Evolutionary conservation across 2,797 vertebrate species (phyloP).

Genomic region (Sebastes taczanowskii): DNA sequence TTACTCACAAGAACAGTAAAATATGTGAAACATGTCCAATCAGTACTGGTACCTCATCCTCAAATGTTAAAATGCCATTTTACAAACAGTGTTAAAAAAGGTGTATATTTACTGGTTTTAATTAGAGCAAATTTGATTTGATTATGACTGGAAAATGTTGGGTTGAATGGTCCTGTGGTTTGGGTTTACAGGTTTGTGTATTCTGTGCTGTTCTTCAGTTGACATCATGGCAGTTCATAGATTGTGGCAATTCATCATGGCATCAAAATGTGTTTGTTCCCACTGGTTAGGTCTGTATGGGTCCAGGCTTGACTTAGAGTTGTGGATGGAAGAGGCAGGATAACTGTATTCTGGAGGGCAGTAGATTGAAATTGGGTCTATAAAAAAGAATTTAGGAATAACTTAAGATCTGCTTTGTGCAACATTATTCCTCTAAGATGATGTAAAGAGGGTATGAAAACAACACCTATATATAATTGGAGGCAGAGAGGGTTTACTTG

Average conservation of each 20-base stretch:
- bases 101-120: neutral
- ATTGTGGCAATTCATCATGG: constrained; percentile 27
- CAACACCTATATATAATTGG: neutral
- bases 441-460: neutral
- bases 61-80: neutral
- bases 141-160: neutral
- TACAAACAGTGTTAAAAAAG: neutral
- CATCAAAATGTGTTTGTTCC: constrained; percentile 16
- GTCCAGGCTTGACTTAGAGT: constrained; percentile 41
- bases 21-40: neutral
- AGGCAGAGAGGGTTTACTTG: neutral
- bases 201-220: constrained; percentile 41
- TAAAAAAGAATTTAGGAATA: neutral
- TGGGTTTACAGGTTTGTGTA: neutral
- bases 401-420: neutral
- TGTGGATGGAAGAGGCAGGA: neutral
- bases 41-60: neutral
- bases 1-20: neutral
- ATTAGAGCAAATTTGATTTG: neutral
- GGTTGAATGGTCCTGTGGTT: neutral
- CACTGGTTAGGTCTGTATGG: constrained; percentile 8
- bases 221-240: constrained; percentile 41
- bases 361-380: neutral
- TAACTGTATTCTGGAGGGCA: neutral
- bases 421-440: neutral